Percentiles rank a stretch among this genome's conserved stretches.
Evolutionary conservation across 2,888 invertebrate genomes (phyloP).

Genomic region (Dichetophora obliterata): DNA sequence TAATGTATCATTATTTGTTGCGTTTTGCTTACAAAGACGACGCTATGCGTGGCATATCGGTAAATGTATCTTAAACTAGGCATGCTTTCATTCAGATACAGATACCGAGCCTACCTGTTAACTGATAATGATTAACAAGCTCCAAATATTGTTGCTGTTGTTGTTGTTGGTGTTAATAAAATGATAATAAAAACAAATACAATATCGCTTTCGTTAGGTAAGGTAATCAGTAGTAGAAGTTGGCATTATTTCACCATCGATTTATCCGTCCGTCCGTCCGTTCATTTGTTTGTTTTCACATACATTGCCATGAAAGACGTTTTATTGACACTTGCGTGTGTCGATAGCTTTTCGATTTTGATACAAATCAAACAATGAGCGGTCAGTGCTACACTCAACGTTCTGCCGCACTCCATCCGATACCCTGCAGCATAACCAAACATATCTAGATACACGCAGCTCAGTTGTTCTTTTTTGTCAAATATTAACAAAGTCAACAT

Average conservation of each 20-base stretch:
- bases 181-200: constrained; percentile 2
- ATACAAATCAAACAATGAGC: neutral
- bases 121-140: constrained; percentile 30
- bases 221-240: neutral
- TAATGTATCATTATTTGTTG: too few species aligned
- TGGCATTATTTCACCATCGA: neutral
- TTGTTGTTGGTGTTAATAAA: constrained; percentile 1
- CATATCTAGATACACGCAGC: constrained; percentile 16
- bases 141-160: constrained; percentile 16
- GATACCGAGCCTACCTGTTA: constrained; percentile 4
- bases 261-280: neutral
- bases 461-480: constrained; percentile 23
- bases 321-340: neutral
- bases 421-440: neutral
- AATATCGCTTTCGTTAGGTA: neutral
- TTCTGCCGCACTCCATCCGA: too few species aligned
- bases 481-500: constrained; percentile 21
- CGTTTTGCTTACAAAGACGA: too few species aligned
- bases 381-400: too few species aligned
- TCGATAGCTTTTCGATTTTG: constrained; percentile 3
- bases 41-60: too few species aligned
- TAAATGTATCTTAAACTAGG: too few species aligned
- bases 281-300: neutral
- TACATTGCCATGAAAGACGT: neutral
- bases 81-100: neutral